Conservation (phyloP, 2,797 vertebrate genomes). For the Sandelia bainsii region DNA sequence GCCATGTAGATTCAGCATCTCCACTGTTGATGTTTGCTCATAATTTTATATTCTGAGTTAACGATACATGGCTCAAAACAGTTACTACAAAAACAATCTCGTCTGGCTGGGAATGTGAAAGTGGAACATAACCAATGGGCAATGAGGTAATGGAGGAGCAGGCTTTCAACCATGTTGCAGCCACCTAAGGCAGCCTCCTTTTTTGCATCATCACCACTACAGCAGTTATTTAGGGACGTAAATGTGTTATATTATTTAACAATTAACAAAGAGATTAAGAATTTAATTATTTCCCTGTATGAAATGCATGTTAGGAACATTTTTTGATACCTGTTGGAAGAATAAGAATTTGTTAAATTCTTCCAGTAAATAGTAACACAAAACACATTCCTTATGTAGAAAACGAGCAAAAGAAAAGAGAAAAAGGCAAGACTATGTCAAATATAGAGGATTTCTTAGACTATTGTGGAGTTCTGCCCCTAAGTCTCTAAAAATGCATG, state of each 20-base stretch:
- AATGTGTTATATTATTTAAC: background rate
- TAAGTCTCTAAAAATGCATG: too few relatives aligned
- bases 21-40: slow-evolving; percentile 26
- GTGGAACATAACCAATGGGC: slow-evolving; percentile 58
- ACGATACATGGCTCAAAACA: slow-evolving; percentile 37
- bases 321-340: too few relatives aligned
- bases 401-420: background rate
- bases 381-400: background rate
- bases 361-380: background rate
- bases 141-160: slow-evolving; percentile 50
- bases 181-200: slow-evolving; percentile 31
- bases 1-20: slow-evolving; percentile 22
- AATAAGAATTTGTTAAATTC: too few relatives aligned
- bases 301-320: background rate
- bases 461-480: too few relatives aligned
- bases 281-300: background rate
- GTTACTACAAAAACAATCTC: slow-evolving; percentile 22
- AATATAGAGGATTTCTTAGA: too few relatives aligned
- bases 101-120: slow-evolving; percentile 42
- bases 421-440: too few relatives aligned
- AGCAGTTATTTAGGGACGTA: slow-evolving; percentile 19
- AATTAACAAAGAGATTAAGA: background rate
- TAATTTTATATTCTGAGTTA: slow-evolving; percentile 41
- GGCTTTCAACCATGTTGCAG: slow-evolving; percentile 43
- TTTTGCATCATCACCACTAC: slow-evolving; percentile 10